Evolutionary conservation across 2,888 invertebrate genomes (phyloP).

Genomic region (Ariolimax columbianus): DNA sequence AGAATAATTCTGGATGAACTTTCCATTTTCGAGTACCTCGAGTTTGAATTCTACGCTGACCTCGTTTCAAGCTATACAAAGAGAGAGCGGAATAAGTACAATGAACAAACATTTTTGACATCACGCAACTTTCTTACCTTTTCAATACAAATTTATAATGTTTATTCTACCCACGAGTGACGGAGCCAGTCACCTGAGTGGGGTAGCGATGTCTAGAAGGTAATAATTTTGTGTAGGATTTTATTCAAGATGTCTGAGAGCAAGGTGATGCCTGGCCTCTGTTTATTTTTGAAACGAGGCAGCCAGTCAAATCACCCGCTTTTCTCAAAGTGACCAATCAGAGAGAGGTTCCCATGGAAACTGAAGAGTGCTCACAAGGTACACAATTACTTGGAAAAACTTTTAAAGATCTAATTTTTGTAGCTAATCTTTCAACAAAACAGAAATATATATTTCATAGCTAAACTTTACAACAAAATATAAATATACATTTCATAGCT

Average conservation of each 20-base stretch:
- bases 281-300: slow-evolving; percentile 49
- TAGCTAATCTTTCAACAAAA: too few species aligned
- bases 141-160: background rate
- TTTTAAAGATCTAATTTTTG: too few species aligned
- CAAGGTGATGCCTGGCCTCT: background rate
- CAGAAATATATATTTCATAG: too few species aligned
- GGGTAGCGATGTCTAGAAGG: background rate
- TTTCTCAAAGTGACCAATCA: slow-evolving; percentile 48
- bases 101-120: background rate
- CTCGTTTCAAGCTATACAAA: background rate
- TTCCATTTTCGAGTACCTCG: background rate
- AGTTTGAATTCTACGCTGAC: background rate
- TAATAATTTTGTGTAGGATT: background rate
- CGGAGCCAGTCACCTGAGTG: background rate
- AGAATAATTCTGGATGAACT: too few species aligned
- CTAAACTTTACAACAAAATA: too few species aligned
- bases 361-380: background rate
- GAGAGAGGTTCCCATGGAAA: slow-evolving; percentile 11
- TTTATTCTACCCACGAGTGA: slow-evolving; percentile 1
- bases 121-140: background rate
- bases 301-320: slow-evolving; percentile 51
- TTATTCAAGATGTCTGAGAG: too few species aligned
- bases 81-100: background rate
- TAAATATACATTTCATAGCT: too few species aligned
- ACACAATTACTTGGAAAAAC: too few species aligned